phyloP scores from a whole-genome alignment of 2,797 vertebrate genomes.

The Chromis chromis region DNA sequence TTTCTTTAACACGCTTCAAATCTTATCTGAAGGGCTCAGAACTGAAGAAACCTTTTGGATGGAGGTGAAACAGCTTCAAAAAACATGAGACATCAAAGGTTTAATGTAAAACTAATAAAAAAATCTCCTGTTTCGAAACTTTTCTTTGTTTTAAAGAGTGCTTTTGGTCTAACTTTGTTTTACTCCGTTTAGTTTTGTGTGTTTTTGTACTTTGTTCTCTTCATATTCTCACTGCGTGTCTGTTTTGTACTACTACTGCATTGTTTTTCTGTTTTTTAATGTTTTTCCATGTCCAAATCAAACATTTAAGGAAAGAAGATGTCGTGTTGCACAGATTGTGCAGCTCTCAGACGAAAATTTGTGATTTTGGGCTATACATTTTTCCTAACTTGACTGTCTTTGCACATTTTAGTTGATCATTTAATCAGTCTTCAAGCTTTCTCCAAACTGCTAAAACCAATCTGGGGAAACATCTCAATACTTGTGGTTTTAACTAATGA shows the following conservation, averaged over 20 bases:
- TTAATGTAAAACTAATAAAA: no score
- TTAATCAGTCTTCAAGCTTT: background rate
- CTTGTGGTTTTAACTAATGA: conserved; percentile 42
- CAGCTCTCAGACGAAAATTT: background rate
- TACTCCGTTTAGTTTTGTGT: no score
- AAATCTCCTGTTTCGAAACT: no score
- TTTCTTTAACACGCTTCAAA: no score
- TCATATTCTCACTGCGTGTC: background rate
- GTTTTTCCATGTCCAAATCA: background rate
- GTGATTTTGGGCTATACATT: background rate
- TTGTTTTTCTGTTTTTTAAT: background rate
- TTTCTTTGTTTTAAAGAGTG: no score
- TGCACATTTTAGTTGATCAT: background rate
- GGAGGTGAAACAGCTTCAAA: no score
- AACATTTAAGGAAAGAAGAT: background rate
- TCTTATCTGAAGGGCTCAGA: no score
- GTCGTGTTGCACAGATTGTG: background rate
- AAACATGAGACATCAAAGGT: no score
- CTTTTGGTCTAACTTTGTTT: no score
- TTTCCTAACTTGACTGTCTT: background rate
- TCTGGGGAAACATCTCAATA: background rate
- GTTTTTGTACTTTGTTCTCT: background rate
- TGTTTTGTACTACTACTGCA: no score
- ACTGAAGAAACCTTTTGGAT: no score
- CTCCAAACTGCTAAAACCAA: background rate